Conservation (phyloP, 2,888 invertebrate species). For the Chaitophorus viminalis region DNA sequence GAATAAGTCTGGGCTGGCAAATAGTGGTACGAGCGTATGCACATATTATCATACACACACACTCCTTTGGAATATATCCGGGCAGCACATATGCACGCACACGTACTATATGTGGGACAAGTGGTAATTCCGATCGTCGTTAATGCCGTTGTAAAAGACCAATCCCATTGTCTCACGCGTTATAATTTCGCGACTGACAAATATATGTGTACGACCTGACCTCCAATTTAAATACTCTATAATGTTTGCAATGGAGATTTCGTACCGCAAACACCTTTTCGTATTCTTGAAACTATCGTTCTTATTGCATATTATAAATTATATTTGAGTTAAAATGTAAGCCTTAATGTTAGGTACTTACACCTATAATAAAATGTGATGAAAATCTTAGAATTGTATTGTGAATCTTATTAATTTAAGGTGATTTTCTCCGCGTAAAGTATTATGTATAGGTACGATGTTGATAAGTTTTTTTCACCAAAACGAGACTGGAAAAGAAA, state of each 20-base stretch:
- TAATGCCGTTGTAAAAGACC: constrained; percentile 52
- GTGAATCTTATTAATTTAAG: not conserved
- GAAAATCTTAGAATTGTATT: too few species aligned
- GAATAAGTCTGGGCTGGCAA: constrained; percentile 10
- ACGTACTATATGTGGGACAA: constrained; percentile 51
- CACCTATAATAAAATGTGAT: too few species aligned
- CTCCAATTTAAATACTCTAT: constrained; percentile 6
- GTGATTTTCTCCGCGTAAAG: too few species aligned
- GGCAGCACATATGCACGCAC: not conserved
- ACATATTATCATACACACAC: not conserved
- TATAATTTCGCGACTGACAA: constrained; percentile 41
- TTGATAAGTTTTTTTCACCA: not conserved
- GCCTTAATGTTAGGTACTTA: too few species aligned
- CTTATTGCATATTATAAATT: too few species aligned
- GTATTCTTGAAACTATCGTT: too few species aligned
- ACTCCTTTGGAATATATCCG: constrained; percentile 51
- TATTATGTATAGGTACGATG: not conserved
- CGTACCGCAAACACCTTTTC: not conserved
- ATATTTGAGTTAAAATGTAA: too few species aligned
- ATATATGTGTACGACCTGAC: constrained; percentile 1
- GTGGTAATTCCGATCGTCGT: constrained; percentile 55
- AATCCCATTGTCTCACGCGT: constrained; percentile 54
- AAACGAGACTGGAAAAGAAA: not conserved
- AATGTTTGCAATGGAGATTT: not conserved
- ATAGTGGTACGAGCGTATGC: not conserved